Evolutionary conservation across 2,113 vertebrate species (phyloP).

Genomic region (Ardeotis arabs): DNA sequence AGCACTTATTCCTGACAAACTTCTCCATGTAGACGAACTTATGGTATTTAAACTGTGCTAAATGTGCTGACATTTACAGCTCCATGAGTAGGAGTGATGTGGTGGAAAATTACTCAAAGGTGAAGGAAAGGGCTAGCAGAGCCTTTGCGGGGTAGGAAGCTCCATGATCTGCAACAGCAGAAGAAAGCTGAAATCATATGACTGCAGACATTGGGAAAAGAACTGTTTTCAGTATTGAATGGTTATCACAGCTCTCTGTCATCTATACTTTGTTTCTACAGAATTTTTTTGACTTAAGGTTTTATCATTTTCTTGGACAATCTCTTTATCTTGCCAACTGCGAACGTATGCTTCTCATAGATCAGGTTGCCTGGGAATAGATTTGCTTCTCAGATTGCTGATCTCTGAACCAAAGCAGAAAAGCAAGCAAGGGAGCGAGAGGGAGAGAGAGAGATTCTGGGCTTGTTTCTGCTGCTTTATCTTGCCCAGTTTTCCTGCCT

Average conservation of each 20-base stretch:
- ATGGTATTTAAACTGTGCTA: neutral
- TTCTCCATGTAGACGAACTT: neutral
- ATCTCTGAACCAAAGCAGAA: neutral
- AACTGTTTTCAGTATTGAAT: neutral
- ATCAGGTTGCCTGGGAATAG: neutral
- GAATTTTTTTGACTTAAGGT: neutral
- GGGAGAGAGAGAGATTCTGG: neutral
- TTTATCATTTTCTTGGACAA: neutral
- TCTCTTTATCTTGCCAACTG: neutral
- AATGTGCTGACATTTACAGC: conserved; percentile 47
- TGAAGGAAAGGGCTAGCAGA: conserved; percentile 39
- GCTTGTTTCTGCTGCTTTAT: neutral
- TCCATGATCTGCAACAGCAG: neutral
- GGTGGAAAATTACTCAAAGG: neutral
- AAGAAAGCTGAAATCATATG: conserved; percentile 20
- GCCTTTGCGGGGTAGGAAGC: conserved; percentile 36
- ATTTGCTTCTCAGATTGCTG: neutral
- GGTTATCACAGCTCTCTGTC: neutral
- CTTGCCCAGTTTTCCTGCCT: conserved; percentile 15
- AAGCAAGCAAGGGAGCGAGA: neutral
- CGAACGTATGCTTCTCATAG: neutral
- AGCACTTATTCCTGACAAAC: neutral
- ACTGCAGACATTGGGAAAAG: neutral
- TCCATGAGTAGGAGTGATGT: conserved; percentile 14
- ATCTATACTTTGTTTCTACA: neutral